These are phyloP conservation scores for Lasioglossum lativentre DNA, from an alignment of 2,888 invertebrate species.

Conservation along the genomic window DNA sequence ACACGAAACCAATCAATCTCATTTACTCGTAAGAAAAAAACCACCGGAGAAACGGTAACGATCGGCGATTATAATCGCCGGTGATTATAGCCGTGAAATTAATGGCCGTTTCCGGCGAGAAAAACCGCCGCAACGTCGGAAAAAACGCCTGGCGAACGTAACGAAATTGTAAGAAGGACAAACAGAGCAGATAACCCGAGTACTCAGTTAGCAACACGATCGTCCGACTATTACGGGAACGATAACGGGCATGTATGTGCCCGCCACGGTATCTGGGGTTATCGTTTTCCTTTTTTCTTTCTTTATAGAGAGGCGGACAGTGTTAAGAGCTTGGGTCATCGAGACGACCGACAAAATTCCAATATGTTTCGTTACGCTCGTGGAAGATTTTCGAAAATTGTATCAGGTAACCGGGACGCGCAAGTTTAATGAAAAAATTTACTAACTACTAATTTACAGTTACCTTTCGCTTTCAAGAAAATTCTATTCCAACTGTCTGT, in stretches of 20 bases:
- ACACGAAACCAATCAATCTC: not conserved
- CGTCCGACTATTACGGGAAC: slow-evolving; percentile 72
- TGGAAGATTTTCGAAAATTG: not conserved
- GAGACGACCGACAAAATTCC: slow-evolving; percentile 34
- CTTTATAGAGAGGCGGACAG: slow-evolving; percentile 47
- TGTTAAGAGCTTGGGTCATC: slow-evolving; percentile 64
- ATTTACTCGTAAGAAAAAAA: not conserved
- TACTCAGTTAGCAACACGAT: slow-evolving; percentile 70
- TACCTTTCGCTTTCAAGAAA: not conserved
- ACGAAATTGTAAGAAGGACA: slow-evolving; percentile 64
- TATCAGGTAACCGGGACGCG: not conserved
- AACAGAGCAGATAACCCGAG: slow-evolving; percentile 71
- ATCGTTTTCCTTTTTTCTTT: slow-evolving; percentile 64
- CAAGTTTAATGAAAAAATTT: not conserved
- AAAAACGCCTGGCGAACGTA: slow-evolving; percentile 48
- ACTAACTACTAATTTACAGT: not conserved
- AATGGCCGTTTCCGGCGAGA: slow-evolving; percentile 14
- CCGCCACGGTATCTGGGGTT: slow-evolving; percentile 71
- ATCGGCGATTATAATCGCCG: not conserved
- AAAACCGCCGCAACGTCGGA: not conserved
- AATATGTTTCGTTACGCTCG: slow-evolving; percentile 19
- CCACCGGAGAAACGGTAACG: not conserved
- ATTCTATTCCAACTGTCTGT: not conserved
- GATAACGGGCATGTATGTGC: slow-evolving; percentile 71
- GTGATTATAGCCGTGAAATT: not conserved